phyloP scores from a whole-genome alignment of 2,113 vertebrate species.

The Electrona antarctica region DNA sequence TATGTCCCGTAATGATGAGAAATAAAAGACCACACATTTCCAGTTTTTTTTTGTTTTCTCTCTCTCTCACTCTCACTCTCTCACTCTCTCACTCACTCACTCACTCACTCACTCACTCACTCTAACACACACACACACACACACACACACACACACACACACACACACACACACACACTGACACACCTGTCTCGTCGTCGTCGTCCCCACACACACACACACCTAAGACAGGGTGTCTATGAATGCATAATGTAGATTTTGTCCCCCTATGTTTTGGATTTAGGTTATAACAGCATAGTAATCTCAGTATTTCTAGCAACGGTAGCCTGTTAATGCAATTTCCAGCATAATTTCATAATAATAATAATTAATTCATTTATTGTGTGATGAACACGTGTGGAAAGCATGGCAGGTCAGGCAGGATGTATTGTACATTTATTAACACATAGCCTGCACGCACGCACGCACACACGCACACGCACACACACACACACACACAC shows the following conservation, averaged over 20 bases:
- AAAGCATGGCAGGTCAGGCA: conserved; percentile 33
- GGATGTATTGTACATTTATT: conserved; percentile 50
- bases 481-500: conserved; percentile 34
- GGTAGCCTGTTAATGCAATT: no score
- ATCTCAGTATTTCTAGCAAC: no score
- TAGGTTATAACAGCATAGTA: neutral
- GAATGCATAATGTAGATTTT: neutral
- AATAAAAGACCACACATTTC: neutral
- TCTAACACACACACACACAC: conserved; percentile 15
- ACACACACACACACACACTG: conserved; percentile 19
- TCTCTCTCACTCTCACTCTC: conserved; percentile 14
- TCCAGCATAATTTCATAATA: no score
- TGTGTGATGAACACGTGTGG: conserved; percentile 35
- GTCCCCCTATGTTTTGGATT: neutral
- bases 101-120: conserved; percentile 31
- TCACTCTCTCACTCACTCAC: conserved; percentile 35
- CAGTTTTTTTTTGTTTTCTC: conserved; percentile 19
- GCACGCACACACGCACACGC: conserved; percentile 28
- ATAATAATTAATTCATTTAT: no score
- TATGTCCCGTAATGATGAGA: conserved; percentile 33
- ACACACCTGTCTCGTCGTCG: neutral
- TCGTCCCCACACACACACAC: conserved; percentile 1
- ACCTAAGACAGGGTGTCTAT: neutral
- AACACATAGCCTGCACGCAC: conserved; percentile 9
- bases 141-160: conserved; percentile 15